These are phyloP conservation scores for Odontophorus gujanensis DNA, from an alignment of 2,113 vertebrate genomes.

Conservation along the genomic window DNA sequence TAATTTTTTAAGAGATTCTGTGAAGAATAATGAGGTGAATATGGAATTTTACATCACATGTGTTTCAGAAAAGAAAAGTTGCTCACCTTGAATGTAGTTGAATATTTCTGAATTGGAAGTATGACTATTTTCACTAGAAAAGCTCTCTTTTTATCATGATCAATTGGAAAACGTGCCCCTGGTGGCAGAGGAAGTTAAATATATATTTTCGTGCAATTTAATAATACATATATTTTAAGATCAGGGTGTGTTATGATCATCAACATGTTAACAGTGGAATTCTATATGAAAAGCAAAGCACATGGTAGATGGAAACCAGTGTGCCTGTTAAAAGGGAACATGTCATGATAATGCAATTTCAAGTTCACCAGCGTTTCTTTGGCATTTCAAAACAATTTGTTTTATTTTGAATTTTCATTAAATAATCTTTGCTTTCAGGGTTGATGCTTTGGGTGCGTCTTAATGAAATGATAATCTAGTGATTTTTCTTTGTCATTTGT, in stretches of 20 bases:
- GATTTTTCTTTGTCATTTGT: neutral
- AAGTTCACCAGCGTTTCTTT: neutral
- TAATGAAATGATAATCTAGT: neutral
- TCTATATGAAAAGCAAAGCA: neutral
- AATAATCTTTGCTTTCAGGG: neutral
- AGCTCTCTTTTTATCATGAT: neutral
- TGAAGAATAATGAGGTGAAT: neutral
- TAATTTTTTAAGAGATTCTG: neutral
- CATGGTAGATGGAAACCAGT: neutral
- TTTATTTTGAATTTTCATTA: neutral
- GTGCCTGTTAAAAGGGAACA: neutral
- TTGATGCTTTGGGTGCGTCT: neutral
- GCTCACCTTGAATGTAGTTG: neutral
- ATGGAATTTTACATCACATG: neutral
- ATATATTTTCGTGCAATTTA: neutral
- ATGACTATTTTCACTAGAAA: neutral
- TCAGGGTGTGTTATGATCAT: neutral
- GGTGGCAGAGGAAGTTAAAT: neutral
- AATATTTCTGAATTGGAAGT: neutral
- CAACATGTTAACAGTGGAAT: neutral
- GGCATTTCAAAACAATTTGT: neutral
- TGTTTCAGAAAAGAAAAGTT: neutral
- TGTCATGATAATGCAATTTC: neutral
- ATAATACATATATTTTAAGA: neutral
- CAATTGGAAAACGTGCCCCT: neutral